phyloP scores from a whole-genome alignment of 2,113 vertebrate genomes.

The Circaetus gallicus region DNA sequence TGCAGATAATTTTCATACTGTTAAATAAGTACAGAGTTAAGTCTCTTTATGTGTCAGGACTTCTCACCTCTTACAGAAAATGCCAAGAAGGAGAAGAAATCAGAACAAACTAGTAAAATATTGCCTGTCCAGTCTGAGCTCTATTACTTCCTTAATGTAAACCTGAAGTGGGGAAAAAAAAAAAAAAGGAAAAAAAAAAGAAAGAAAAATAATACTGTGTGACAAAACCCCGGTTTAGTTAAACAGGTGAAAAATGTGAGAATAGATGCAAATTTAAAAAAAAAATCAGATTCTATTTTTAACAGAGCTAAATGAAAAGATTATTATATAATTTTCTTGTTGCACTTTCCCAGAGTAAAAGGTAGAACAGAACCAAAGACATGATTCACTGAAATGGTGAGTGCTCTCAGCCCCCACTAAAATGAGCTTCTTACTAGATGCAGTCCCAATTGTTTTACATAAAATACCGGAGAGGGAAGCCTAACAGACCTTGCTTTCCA shows the following conservation, averaged over 20 bases:
- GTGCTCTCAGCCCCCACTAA: neutral
- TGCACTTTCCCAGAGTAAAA: constrained; percentile 3
- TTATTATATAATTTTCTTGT: constrained; percentile 3
- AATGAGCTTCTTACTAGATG: neutral
- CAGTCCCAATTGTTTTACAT: neutral
- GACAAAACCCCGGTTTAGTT: neutral
- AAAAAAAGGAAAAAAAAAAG: neutral
- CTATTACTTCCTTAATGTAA: neutral
- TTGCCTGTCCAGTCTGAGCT: neutral
- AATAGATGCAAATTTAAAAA: neutral
- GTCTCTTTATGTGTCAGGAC: neutral
- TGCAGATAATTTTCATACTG: neutral
- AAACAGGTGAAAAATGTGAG: neutral
- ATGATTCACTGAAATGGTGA: neutral
- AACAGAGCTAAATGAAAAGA: constrained; percentile 22
- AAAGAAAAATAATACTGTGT: neutral
- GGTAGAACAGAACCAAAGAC: neutral
- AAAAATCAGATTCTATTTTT: neutral
- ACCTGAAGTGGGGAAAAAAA: neutral
- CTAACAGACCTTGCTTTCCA: neutral
- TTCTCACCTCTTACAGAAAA: neutral
- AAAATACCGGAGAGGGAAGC: neutral
- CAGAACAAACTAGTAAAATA: neutral
- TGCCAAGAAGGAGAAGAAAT: neutral
- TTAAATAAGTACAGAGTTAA: neutral